A percentile compares a stretch with the other conserved stretches of the same genome.
Evolutionary conservation across 2,113 vertebrate genomes (phyloP).

Genomic region (Pimephales promelas): DNA sequence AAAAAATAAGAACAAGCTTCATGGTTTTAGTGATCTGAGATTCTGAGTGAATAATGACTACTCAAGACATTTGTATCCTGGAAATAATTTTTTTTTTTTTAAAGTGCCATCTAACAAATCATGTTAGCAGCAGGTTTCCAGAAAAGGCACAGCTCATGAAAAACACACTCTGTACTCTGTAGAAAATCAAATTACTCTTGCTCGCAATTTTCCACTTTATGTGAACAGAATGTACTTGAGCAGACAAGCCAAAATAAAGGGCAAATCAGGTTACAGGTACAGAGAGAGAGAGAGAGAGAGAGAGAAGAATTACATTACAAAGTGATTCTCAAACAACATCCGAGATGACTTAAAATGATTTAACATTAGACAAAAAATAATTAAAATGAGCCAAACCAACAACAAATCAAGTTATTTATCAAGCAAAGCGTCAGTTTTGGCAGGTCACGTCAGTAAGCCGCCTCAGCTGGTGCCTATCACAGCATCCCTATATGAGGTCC

Average conservation of each 20-base stretch:
- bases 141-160: neutral
- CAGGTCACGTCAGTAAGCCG: too few relatives aligned
- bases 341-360: too few relatives aligned
- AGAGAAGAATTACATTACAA: neutral
- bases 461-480: too few relatives aligned
- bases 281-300: neutral
- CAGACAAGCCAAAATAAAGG: slow-evolving; percentile 19
- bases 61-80: neutral
- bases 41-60: neutral
- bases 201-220: neutral
- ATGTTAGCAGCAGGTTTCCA: neutral
- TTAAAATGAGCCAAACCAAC: too few relatives aligned
- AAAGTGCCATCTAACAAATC: neutral
- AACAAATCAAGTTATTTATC: too few relatives aligned
- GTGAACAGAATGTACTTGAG: slow-evolving; percentile 8
- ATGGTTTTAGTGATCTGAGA: neutral
- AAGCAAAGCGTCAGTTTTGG: too few relatives aligned
- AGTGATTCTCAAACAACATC: too few relatives aligned
- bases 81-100: neutral
- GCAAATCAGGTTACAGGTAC: neutral
- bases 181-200: neutral
- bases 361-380: too few relatives aligned
- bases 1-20: neutral
- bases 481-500: too few relatives aligned
- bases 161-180: slow-evolving; percentile 6